Percentiles rank a stretch among this genome's conserved stretches.
phyloP scores from a whole-genome alignment of 37 sponge, comb jelly and placozoan species.

The Geodia barretti region DNA sequence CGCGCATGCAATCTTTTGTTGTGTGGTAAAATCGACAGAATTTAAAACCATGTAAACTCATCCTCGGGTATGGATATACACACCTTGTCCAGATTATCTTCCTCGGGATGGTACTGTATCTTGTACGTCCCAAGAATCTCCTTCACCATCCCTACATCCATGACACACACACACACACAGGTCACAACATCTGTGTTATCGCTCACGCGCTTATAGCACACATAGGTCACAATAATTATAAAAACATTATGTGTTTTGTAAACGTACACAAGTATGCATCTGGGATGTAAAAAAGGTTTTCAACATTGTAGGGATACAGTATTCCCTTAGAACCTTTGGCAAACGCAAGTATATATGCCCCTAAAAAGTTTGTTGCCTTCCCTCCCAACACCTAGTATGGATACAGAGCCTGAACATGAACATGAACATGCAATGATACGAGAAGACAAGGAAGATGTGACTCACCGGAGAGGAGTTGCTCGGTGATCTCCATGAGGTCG shows the following conservation, averaged over 20 bases:
- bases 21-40: no score
- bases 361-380: no score
- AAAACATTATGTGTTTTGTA: background rate
- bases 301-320: background rate
- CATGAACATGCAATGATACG: no score
- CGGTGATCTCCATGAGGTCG: slow-evolving; percentile 96
- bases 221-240: background rate
- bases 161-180: background rate
- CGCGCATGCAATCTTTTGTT: background rate
- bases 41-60: no score
- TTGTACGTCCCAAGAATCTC: slow-evolving; percentile 80
- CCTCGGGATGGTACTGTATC: slow-evolving; percentile 85
- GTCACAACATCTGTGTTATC: background rate
- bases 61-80: no score
- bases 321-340: no score
- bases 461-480: slow-evolving; percentile 91
- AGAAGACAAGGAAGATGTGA: background rate
- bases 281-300: background rate
- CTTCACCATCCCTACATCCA: slow-evolving; percentile 81
- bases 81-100: slow-evolving; percentile 55
- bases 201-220: background rate
- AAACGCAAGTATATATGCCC: no score
- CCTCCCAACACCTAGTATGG: no score
- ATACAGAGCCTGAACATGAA: no score
- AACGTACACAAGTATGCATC: background rate